Base-by-base conservation (phyloP, 2,797 vertebrate species). In the Hemibagrus guttatus region DNA sequence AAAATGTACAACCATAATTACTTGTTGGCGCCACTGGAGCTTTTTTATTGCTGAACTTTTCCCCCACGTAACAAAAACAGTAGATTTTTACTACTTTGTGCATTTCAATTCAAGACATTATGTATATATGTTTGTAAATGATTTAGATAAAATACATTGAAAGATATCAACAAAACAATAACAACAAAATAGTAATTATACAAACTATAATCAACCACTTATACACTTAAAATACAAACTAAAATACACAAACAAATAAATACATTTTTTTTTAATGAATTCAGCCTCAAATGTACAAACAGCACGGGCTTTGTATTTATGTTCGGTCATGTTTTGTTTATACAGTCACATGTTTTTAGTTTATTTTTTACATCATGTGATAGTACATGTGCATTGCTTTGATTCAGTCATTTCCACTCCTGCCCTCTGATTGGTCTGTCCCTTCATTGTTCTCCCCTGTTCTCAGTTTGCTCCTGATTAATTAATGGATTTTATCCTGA, bases 1-100 rank as follows among this genome's bases (percentile, higher is more conserved):
- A 82, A 82, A 68, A 69, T 68, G 28, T 54, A 23, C 28, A 83
- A 23, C 21, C 28, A 54, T 54, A 68, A 68, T 83, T 68, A 68
- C n/a, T 35, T 52, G 52, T 21, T 82, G 46, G 17, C 0, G 2
- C 61, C 42, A 52, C n/a, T 49, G 42, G 63, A 11, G n/a, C 61
- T 64, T 81, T 81, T 64, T 31, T 31, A 66, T n/a, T 80, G 58
- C 78, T 66, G 80, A 82, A 66, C 63, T 31, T 81, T 81, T 23
- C 49, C 54, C 17, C 42, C 80, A 52, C 11, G 21, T 17, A 81
- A 49, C 13, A 26, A 12, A 64, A 64, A 61, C 6, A 80, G 56
- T 42, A 80, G n/a, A 26, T 59, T 23, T 39, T 80, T 26, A 61
- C 8, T 61, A 14, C 19, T 26, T 42, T 17, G 6, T 76, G 16